Evolutionary conservation across 2,888 invertebrate species (phyloP).

Genomic region (Apomyelois bistriatella): DNA sequence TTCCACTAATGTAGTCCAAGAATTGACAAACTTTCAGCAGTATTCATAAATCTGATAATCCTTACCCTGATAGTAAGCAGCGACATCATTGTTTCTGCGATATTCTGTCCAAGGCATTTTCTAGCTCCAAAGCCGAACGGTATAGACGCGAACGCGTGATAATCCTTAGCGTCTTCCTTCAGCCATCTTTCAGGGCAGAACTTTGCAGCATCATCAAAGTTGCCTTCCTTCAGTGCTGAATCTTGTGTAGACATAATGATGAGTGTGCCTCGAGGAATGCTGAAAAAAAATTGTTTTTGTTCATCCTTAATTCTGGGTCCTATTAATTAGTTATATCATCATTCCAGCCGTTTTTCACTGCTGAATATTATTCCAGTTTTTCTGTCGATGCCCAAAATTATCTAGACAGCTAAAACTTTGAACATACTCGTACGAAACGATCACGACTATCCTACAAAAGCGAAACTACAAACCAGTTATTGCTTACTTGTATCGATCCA

Average conservation of each 20-base stretch:
- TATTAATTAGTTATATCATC: too few species aligned
- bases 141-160: constrained; percentile 79
- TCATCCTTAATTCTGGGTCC: too few species aligned
- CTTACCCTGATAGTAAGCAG: constrained; percentile 78
- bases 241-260: constrained; percentile 84
- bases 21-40: too few species aligned
- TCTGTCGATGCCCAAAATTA: too few species aligned
- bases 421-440: too few species aligned
- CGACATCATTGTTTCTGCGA: constrained; percentile 81
- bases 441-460: too few species aligned
- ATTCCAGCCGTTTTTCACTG: too few species aligned
- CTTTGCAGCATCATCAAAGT: constrained; percentile 82
- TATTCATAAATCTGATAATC: neutral
- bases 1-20: too few species aligned
- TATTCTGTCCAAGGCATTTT: constrained; percentile 81
- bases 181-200: constrained; percentile 84
- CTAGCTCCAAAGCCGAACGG: constrained; percentile 83
- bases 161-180: constrained; percentile 49
- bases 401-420: too few species aligned
- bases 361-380: too few species aligned
- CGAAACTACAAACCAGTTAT: too few species aligned
- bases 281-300: constrained; percentile 25
- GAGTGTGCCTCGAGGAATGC: constrained; percentile 79
- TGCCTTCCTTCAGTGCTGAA: constrained; percentile 80
- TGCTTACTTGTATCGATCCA: constrained; percentile 80